Conservation (phyloP, 2,797 vertebrate genomes). For the Sylvilagus floridanus region DNA sequence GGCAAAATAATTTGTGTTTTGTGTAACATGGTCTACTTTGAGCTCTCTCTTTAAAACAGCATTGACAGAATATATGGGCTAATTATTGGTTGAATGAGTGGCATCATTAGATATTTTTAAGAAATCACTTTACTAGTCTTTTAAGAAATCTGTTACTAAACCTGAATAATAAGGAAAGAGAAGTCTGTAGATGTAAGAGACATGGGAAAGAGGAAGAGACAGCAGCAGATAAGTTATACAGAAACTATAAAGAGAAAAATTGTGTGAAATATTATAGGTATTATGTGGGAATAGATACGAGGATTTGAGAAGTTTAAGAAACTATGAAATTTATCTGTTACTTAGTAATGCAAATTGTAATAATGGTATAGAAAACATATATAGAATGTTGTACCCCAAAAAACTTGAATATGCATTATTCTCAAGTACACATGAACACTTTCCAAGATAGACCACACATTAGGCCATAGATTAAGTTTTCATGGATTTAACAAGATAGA, state of each 20-base stretch:
- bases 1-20: constrained; percentile 40
- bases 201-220: not conserved
- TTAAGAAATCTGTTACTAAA: constrained; percentile 38
- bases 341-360: constrained; percentile 1
- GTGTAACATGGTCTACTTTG: not conserved
- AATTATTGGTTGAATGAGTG: not conserved
- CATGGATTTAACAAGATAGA: not conserved
- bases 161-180: constrained; percentile 10
- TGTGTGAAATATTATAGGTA: not conserved
- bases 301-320: not conserved
- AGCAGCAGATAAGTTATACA: not conserved
- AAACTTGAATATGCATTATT: not conserved
- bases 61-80: constrained; percentile 33
- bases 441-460: not conserved
- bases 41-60: constrained; percentile 25
- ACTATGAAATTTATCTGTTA: not conserved
- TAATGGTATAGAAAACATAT: not conserved
- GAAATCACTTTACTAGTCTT: constrained; percentile 5
- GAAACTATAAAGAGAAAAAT: not conserved
- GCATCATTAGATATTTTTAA: constrained; percentile 14
- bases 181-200: not conserved
- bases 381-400: not conserved
- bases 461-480: constrained; percentile 25
- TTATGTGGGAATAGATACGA: not conserved
- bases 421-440: not conserved